Conservation (phyloP, 2,888 invertebrate genomes). For the Rhimphoctona megacephalus region DNA sequence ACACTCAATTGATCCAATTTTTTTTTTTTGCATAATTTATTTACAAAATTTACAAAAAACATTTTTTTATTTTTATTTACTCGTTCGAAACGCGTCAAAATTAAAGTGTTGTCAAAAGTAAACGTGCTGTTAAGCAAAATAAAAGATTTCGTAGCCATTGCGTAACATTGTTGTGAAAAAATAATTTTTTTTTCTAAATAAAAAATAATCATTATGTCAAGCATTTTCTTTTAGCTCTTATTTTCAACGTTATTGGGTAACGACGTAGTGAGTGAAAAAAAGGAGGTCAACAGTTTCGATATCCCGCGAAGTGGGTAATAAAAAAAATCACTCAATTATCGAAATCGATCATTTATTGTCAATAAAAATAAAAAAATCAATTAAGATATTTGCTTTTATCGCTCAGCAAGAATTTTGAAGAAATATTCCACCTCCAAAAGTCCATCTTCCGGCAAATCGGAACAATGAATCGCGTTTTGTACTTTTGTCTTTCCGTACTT, state of each 20-base stretch:
- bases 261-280: background rate
- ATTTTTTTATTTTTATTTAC: too few relatives aligned
- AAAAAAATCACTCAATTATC: background rate
- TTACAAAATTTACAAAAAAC: too few relatives aligned
- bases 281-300: background rate
- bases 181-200: background rate
- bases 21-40: too few relatives aligned
- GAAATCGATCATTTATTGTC: background rate
- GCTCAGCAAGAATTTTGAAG: constrained; percentile 88
- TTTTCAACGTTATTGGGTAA: background rate
- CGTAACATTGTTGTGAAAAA: background rate
- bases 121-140: too few relatives aligned
- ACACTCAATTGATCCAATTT: too few relatives aligned
- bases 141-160: background rate
- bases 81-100: too few relatives aligned
- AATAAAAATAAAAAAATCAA: background rate
- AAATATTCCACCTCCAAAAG: constrained; percentile 93
- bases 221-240: background rate
- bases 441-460: constrained; percentile 96
- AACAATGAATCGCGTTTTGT: constrained; percentile 96
- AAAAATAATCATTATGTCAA: background rate
- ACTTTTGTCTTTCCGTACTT: constrained; percentile 93
- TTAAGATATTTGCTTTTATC: background rate
- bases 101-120: too few relatives aligned
- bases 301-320: background rate